Conservation (phyloP, 2,888 invertebrate genomes). For the Andrena praecox region DNA sequence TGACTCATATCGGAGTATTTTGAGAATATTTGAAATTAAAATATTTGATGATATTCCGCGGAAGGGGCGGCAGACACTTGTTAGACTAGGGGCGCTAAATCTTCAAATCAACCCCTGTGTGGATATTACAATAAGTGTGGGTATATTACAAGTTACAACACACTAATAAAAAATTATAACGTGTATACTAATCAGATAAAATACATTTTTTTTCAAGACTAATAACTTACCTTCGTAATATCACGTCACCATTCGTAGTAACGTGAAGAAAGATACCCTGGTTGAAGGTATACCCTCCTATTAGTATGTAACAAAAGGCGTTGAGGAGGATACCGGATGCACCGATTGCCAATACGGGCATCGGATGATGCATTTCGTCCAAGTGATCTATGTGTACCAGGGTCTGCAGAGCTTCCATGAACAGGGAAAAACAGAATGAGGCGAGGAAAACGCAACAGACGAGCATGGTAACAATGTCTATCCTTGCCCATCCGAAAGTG, state of each 20-base stretch:
- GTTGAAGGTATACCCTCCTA: constrained; percentile 92
- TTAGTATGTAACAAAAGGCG: constrained; percentile 91
- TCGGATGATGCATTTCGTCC: constrained; percentile 91
- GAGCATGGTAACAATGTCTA: constrained; percentile 94
- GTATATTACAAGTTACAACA: no score
- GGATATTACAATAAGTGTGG: no score
- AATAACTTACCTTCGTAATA: constrained; percentile 84
- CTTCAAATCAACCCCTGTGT: no score
- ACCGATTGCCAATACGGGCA: constrained; percentile 91
- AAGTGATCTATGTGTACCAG: constrained; percentile 91
- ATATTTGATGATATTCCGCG: no score
- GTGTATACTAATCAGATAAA: no score
- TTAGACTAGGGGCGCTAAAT: no score
- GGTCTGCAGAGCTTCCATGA: constrained; percentile 93
- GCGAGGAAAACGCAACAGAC: constrained; percentile 93
- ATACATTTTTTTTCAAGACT: neutral
- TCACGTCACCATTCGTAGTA: constrained; percentile 87
- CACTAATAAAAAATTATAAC: no score
- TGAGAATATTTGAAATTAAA: no score
- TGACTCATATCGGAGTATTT: no score
- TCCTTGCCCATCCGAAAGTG: constrained; percentile 97
- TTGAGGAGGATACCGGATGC: constrained; percentile 90
- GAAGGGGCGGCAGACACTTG: no score
- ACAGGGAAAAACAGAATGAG: constrained; percentile 92
- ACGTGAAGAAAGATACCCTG: constrained; percentile 90